Base-by-base conservation (phyloP, 2,888 invertebrate genomes). In the Parnassius mnemosyne region DNA sequence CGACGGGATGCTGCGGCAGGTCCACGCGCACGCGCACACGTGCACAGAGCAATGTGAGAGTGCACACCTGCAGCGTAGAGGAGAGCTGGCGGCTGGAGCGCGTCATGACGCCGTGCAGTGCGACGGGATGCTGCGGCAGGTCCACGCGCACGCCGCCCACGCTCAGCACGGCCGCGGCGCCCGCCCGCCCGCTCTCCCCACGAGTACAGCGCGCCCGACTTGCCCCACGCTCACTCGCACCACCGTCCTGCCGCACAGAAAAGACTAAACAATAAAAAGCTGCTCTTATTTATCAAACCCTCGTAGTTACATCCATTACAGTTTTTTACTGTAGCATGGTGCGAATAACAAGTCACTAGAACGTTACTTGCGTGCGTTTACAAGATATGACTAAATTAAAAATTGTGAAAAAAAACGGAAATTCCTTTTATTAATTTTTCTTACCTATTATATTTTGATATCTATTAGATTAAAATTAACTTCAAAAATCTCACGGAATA, bases 71-170 rank as follows among this genome's bases (percentile, higher is more conserved):
- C 60, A 99, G 87, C 0, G 98, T 99, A 12, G 96, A 96, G 9
- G 98, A 98, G 52, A 99, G 92, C 78, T 98, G 97, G 69, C 97
- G 95, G 66, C 97, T 97, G 68, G 98, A 97, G 71, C 99, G 93
- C 0, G 97, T 97, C 94, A 99, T 98, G 96, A 99, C 99, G 57
- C 98, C 99, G 86, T 99, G 99, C 71, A 99, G 90, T 9, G 97
- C 98, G 0, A 99, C 98, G 0, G 99, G 99, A 90, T 99, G 99
- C 86, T 99, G 99, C 3, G 99, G 99, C 78, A 99, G 97, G 84
- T 99, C 98, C 61, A 99, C 95, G 68, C 96, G 95, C 1, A 99
- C 95, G 12, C 96, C 95, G 1, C 98, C 99, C 60, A 99, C 94
- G 10, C 96, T 97, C 10, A 97, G 87, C 63, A 98, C 96, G 94